Conservation (phyloP, 2,888 invertebrate genomes). For the Iselma pallidipennis region DNA sequence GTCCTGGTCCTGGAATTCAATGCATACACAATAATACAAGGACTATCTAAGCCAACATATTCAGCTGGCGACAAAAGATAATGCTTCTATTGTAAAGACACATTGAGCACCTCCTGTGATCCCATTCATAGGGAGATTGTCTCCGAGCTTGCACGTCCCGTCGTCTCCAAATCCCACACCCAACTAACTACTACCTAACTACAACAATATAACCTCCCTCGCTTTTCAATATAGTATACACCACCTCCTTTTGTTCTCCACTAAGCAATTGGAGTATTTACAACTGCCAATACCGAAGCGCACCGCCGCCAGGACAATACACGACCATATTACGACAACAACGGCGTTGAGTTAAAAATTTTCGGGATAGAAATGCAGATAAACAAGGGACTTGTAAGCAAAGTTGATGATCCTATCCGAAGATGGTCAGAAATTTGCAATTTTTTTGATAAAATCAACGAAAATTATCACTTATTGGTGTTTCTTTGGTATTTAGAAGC, state of each 20-base stretch:
- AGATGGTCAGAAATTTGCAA: too few relatives aligned
- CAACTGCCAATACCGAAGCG: conserved; percentile 10
- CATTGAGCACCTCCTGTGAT: conserved; percentile 56
- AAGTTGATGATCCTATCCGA: too few relatives aligned
- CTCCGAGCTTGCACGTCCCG: conserved; percentile 46
- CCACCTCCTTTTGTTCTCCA: conserved; percentile 54
- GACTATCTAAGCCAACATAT: conserved; percentile 51
- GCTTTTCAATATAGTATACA: conserved; percentile 39
- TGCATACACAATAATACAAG: conserved; percentile 33
- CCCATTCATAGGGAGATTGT: conserved; percentile 55
- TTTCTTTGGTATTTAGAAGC: too few relatives aligned
- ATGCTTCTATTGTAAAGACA: conserved; percentile 56
- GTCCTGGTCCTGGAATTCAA: conserved; percentile 15
- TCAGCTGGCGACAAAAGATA: conserved; percentile 59
- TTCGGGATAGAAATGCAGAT: too few relatives aligned
- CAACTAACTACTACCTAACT: conserved; percentile 47
- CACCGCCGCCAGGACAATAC: background rate
- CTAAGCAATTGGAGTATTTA: conserved; percentile 51
- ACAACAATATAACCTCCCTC: conserved; percentile 26
- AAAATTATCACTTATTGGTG: too few relatives aligned
- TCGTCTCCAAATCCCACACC: conserved; percentile 48
- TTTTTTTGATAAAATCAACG: too few relatives aligned
- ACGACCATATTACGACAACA: background rate
- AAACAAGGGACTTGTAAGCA: too few relatives aligned
- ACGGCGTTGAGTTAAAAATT: too few relatives aligned